Conservation (phyloP, 2,888 invertebrate species). For the Germaria angustata region DNA sequence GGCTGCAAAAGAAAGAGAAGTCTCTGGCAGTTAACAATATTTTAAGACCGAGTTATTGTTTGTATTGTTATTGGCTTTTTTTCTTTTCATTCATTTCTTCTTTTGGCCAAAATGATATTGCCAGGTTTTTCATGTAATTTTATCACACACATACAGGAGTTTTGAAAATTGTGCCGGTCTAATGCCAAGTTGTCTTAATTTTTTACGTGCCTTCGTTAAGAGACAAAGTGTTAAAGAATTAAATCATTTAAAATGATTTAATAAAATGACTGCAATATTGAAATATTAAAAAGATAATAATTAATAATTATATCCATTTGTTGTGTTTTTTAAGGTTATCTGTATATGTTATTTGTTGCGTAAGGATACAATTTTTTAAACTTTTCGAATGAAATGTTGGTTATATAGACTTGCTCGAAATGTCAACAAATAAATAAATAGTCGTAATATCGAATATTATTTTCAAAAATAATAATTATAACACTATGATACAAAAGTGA, state of each 20-base stretch:
- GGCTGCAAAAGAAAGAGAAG: slow-evolving; percentile 44
- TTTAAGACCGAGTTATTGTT: slow-evolving; percentile 31
- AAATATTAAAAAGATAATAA: too few species aligned
- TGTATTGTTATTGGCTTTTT: slow-evolving; percentile 2
- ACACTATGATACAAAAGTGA: too few species aligned
- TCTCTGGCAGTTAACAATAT: not conserved
- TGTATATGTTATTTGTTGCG: too few species aligned
- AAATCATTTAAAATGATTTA: not conserved
- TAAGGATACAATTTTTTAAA: too few species aligned
- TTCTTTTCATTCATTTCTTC: slow-evolving; percentile 23
- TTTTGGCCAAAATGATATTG: slow-evolving; percentile 61
- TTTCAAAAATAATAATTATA: too few species aligned
- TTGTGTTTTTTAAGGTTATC: too few species aligned
- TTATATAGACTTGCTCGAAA: too few species aligned
- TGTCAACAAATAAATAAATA: too few species aligned
- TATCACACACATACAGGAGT: slow-evolving; percentile 45
- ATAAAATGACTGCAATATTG: too few species aligned
- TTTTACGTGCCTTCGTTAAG: slow-evolving; percentile 35
- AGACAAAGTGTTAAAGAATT: not conserved
- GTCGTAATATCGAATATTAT: too few species aligned
- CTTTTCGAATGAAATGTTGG: too few species aligned
- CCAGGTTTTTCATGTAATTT: slow-evolving; percentile 47
- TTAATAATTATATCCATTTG: too few species aligned
- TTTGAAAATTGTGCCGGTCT: slow-evolving; percentile 55
- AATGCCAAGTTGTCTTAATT: slow-evolving; percentile 44